phyloP scores from a whole-genome alignment of 2,797 vertebrate species.

The Oreochromis grahami region DNA sequence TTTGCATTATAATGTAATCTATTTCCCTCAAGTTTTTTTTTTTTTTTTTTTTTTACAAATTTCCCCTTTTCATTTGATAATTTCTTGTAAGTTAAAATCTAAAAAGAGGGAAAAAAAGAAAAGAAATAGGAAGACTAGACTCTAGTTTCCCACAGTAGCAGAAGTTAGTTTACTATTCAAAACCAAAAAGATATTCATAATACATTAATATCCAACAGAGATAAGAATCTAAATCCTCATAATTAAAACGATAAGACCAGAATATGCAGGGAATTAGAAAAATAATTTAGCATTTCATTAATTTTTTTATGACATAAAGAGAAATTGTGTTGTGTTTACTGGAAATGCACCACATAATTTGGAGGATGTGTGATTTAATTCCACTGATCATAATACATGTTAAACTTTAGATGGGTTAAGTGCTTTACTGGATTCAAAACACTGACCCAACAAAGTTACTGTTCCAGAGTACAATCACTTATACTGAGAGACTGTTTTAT shows the following conservation, averaged over 20 bases:
- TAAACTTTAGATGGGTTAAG: not conserved
- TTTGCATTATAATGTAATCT: not conserved
- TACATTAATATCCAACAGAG: not conserved
- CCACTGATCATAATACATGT: not conserved
- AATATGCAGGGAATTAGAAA: not conserved
- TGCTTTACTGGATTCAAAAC: not conserved
- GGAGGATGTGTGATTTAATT: not conserved
- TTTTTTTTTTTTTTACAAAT: not conserved
- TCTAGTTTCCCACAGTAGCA: not conserved
- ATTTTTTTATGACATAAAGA: not conserved
- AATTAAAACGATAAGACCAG: not conserved
- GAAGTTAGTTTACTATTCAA: not conserved
- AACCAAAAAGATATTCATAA: not conserved
- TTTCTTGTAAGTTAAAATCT: not conserved
- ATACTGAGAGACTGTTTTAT: not conserved
- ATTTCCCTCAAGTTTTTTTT: not conserved
- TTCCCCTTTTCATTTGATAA: not conserved
- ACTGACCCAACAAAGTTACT: not conserved
- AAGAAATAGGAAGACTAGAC: not conserved
- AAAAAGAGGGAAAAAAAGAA: not conserved
- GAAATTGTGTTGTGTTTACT: not conserved
- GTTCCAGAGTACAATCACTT: not conserved
- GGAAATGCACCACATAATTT: not conserved
- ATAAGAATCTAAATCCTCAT: not conserved
- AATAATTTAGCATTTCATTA: not conserved